Base-by-base conservation (phyloP, 1,140 invertebrate species). In the Nilaparvata lugens region DNA sequence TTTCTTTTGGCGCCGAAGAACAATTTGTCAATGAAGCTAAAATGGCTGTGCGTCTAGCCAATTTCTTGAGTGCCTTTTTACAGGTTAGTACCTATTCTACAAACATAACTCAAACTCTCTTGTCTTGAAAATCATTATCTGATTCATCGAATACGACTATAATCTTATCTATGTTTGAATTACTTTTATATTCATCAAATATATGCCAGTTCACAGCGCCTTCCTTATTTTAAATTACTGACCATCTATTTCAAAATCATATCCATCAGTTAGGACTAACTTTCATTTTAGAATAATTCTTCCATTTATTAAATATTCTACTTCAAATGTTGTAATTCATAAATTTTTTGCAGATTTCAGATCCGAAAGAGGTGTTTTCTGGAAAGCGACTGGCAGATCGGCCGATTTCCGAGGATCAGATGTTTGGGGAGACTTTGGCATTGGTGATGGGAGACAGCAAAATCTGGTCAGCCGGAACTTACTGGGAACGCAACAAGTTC, bases 401-500 rank as follows among this genome's bases (percentile, higher is more conserved):
- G 63, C 85, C 89, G 5, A 77, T 98, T 13, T 91, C 90, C 1
- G 91, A 93, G 76, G 92, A 95, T 80, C 92, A 96, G 78, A 90
- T 96, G 84, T 89, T 95, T 64, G 92, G 89, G 0, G 93, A 97
- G 73, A 95, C 93, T 0, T 71, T 98, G 16, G 86, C 94, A 16
- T 79, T 95, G 52, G 84, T 97, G 0, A 82, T 97, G 67, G 93
- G 92, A 19, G 91, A 98, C 73, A 87, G 87, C 45, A 89, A 87
- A 74, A 89, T 98, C 63, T 91, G 91, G 84, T 89, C 89, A 6
- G 90, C 92, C 61, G 93, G 93, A 24, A 91, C 88, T 16, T 96
- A 87, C 71, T 99, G 95, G 90, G 94, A 97, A 70, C 80, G 90
- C 45, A 95, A 97, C 71, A 96, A 97, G 75, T 98, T 98, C 72